Conservation (phyloP, 53 echinoderm and acorn worm species). For the Echinarachnius parma region DNA sequence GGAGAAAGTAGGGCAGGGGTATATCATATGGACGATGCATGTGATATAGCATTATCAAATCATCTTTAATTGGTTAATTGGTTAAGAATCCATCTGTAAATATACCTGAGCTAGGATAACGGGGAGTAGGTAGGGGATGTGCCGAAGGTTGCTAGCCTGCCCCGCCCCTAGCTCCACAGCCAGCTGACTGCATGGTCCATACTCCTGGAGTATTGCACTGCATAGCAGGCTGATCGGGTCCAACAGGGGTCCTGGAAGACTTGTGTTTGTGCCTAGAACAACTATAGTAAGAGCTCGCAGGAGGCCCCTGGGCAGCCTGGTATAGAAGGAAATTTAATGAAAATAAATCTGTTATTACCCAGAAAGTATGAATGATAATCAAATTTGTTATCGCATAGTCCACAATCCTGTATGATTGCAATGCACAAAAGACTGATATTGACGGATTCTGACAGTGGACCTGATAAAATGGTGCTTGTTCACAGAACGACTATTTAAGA, state of each 20-base stretch:
- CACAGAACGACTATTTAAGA: no score
- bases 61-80: no score
- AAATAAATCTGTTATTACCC: background rate
- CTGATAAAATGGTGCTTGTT: no score
- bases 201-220: constrained; percentile 67
- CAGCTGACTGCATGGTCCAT: constrained; percentile 54
- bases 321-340: background rate
- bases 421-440: no score
- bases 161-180: constrained; percentile 44
- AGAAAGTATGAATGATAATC: no score
- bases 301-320: constrained; percentile 40
- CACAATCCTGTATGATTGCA: no score
- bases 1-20: no score
- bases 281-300: constrained; percentile 35
- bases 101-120: constrained; percentile 51
- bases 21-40: no score
- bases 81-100: no score
- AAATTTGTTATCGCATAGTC: no score
- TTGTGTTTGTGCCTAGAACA: constrained; percentile 25
- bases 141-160: constrained; percentile 38
- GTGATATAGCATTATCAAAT: no score
- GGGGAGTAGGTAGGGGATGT: constrained; percentile 40
- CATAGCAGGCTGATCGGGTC: constrained; percentile 41
- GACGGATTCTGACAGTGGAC: no score
- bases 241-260: background rate